phyloP scores from a whole-genome alignment of 30 jellyfish, hydroid and myxozoan genomes.

The Aurelia aurita region DNA sequence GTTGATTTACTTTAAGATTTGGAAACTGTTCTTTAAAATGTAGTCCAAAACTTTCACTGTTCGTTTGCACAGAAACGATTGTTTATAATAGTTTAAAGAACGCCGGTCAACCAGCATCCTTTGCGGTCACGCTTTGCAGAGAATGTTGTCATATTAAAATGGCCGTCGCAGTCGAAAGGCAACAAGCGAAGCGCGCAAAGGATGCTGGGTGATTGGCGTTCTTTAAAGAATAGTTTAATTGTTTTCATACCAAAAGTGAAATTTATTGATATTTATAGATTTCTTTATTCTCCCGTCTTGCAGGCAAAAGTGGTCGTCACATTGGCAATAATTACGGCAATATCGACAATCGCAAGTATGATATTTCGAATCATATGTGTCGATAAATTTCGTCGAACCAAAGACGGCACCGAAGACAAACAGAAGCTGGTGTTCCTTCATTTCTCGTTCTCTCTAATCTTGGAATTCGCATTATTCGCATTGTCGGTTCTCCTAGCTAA shows the following conservation, averaged over 20 bases:
- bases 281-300: background rate
- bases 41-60: too few species aligned
- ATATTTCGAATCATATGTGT: slow-evolving; percentile 29
- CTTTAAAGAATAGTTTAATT: too few species aligned
- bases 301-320: slow-evolving; percentile 54
- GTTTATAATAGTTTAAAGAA: too few species aligned
- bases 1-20: too few species aligned
- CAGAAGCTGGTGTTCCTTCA: slow-evolving; percentile 46
- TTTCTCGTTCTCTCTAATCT: slow-evolving; percentile 58
- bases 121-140: too few species aligned
- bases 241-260: background rate
- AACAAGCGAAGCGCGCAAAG: too few species aligned
- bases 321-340: slow-evolving; percentile 23
- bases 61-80: too few species aligned
- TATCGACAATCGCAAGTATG: slow-evolving; percentile 37
- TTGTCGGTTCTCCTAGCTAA: slow-evolving; percentile 55
- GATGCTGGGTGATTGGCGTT: too few species aligned
- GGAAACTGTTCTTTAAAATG: too few species aligned
- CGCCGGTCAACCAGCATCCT: too few species aligned
- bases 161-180: too few species aligned
- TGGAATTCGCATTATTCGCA: slow-evolving; percentile 56
- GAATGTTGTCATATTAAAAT: too few species aligned
- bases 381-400: slow-evolving; percentile 9
- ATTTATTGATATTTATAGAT: background rate
- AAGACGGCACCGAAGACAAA: slow-evolving; percentile 17